Evolutionary conservation across 2,113 vertebrate genomes (phyloP).

Genomic region (Microtus pennsylvanicus): DNA sequence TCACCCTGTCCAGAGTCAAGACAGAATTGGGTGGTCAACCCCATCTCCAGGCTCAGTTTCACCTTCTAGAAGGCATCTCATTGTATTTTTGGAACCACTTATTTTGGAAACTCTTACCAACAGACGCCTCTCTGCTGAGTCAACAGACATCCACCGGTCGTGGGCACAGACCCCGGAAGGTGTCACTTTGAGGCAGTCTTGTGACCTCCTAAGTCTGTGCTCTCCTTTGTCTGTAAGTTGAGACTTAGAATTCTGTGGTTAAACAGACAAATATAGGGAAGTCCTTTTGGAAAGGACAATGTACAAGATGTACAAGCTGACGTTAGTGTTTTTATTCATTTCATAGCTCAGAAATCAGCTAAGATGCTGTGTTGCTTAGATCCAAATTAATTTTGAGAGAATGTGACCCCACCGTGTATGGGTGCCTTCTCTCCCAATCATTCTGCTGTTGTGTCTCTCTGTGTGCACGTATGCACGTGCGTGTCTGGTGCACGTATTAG

Average conservation of each 20-base stretch:
- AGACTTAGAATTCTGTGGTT: slow-evolving; percentile 1
- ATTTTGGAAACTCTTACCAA: not conserved
- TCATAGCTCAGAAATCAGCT: not conserved
- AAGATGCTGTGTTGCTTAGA: not conserved
- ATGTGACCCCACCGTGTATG: not conserved
- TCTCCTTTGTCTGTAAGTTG: slow-evolving; percentile 58
- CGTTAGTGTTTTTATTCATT: not conserved
- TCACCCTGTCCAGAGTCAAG: not conserved
- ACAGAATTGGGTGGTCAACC: not conserved
- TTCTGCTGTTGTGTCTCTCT: not conserved
- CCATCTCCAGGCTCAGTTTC: not conserved
- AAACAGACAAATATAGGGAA: not conserved
- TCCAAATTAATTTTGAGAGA: not conserved
- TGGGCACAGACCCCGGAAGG: not conserved
- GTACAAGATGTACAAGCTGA: not conserved
- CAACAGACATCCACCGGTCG: not conserved
- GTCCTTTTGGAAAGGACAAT: not conserved
- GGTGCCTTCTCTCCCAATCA: not conserved
- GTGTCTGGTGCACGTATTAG: not conserved
- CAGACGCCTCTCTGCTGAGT: slow-evolving; percentile 56
- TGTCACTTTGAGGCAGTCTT: not conserved
- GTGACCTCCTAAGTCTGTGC: not conserved
- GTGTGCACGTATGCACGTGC: not conserved
- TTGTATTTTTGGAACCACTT: slow-evolving; percentile 54
- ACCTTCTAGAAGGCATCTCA: slow-evolving; percentile 14